phyloP scores from a whole-genome alignment of 1,140 invertebrate species.

The Scaptomyza montana region DNA sequence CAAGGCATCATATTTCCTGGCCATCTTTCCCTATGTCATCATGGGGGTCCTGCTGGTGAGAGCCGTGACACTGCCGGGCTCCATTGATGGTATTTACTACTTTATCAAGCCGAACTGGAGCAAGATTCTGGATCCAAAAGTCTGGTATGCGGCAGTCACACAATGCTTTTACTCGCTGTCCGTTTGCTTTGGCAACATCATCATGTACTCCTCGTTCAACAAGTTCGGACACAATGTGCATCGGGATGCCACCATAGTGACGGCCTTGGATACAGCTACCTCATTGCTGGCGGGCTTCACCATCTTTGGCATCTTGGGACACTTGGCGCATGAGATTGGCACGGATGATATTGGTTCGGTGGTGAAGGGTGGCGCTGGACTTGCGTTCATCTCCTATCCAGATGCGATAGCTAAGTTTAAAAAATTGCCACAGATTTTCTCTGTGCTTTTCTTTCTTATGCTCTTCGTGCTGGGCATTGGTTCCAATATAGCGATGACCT shows the following conservation, averaged over 20 bases:
- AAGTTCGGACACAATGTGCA: constrained; percentile 92
- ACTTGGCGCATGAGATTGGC: constrained; percentile 88
- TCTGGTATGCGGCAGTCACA: constrained; percentile 93
- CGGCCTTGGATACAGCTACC: constrained; percentile 90
- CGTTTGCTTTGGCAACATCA: constrained; percentile 91
- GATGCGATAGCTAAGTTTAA: constrained; percentile 94
- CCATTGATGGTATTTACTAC: constrained; percentile 90
- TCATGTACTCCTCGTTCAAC: constrained; percentile 94
- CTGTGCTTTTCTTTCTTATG: constrained; percentile 95
- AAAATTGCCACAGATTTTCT: constrained; percentile 91
- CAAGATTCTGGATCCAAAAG: constrained; percentile 88
- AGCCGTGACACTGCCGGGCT: constrained; percentile 90
- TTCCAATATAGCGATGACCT: constrained; percentile 88
- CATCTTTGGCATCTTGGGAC: constrained; percentile 93
- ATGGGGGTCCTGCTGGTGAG: constrained; percentile 89
- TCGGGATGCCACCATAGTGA: constrained; percentile 91
- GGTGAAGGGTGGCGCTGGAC: constrained; percentile 88
- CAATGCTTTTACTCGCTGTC: constrained; percentile 94
- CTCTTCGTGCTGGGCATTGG: constrained; percentile 92
- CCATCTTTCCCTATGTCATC: constrained; percentile 94
- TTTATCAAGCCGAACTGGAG: constrained; percentile 90
- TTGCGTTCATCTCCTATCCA: constrained; percentile 95
- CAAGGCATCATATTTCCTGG: constrained; percentile 92
- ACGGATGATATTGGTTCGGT: constrained; percentile 85
- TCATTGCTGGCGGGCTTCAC: constrained; percentile 93